Conservation (phyloP, 2,888 invertebrate species). For the Torymus texanus region DNA sequence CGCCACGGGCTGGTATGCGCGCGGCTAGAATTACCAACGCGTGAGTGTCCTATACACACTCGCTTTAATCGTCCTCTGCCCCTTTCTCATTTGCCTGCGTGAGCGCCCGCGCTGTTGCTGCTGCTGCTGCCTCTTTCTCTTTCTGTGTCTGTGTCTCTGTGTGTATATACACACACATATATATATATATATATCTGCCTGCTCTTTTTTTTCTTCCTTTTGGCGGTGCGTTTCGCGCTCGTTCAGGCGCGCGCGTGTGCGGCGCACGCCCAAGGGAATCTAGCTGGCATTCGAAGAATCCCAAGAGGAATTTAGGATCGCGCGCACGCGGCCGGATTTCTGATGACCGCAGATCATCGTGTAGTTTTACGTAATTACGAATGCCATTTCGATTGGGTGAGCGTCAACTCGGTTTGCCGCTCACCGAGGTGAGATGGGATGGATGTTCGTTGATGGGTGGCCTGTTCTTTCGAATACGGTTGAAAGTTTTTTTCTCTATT, state of each 20-base stretch:
- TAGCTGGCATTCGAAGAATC: slow-evolving; percentile 57
- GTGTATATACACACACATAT: neutral
- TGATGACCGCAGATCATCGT: neutral
- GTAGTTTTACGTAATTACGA: slow-evolving; percentile 43
- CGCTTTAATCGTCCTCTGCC: slow-evolving; percentile 55
- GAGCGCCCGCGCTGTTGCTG: neutral
- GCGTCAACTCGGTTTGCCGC: neutral
- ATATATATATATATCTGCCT: neutral
- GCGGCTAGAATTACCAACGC: slow-evolving; percentile 70
- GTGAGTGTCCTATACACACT: slow-evolving; percentile 12
- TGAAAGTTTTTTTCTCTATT: too few relatives aligned
- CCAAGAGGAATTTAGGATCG: slow-evolving; percentile 27
- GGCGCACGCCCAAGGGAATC: slow-evolving; percentile 35
- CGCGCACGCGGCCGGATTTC: neutral
- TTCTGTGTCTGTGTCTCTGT: slow-evolving; percentile 30
- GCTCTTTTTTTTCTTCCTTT: slow-evolving; percentile 20
- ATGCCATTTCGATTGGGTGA: slow-evolving; percentile 25
- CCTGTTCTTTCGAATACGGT: too few relatives aligned
- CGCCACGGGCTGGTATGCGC: slow-evolving; percentile 67
- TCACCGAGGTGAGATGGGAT: too few relatives aligned
- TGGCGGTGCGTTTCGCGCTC: neutral
- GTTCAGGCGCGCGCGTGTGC: neutral
- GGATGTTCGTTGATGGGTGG: too few relatives aligned
- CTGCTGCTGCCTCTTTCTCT: slow-evolving; percentile 6
- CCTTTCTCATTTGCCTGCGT: slow-evolving; percentile 43